Conservation (phyloP, 2,113 vertebrate species). For the Ptyas mucosa region DNA sequence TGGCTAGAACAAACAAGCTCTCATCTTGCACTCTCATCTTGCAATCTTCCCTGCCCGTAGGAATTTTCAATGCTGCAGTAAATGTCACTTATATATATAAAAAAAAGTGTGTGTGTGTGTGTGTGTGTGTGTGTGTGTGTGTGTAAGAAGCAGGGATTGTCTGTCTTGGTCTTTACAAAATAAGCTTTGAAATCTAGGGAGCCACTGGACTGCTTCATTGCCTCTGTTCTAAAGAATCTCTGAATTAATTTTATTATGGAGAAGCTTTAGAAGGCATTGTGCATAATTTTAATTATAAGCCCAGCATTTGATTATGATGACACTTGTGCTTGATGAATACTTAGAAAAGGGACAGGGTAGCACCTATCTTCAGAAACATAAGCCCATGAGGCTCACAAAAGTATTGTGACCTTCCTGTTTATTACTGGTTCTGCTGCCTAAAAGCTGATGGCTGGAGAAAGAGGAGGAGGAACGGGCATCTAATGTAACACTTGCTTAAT, state of each 20-base stretch:
- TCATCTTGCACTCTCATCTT: neutral
- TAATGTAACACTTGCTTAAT: neutral
- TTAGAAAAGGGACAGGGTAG: neutral
- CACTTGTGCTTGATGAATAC: neutral
- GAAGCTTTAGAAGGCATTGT: neutral
- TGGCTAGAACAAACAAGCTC: neutral
- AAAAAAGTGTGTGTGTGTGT: neutral
- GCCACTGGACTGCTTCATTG: neutral
- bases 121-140: neutral
- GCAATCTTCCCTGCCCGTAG: neutral
- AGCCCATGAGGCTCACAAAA: neutral
- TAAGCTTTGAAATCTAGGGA: neutral
- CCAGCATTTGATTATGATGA: neutral
- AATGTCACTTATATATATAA: neutral
- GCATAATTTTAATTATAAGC: constrained; percentile 8
- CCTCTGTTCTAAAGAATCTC: neutral
- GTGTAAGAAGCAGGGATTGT: neutral
- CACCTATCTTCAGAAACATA: neutral
- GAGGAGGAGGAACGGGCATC: neutral
- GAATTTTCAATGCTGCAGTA: neutral
- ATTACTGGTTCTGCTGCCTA: neutral
- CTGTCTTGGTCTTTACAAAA: neutral
- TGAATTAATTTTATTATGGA: neutral
- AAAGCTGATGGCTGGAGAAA: neutral
- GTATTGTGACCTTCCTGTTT: constrained; percentile 4